These are phyloP conservation scores for Aurelia sp. DNA, from an alignment of 30 jellyfish, hydroid and myxozoan species.

Conservation along the genomic window DNA sequence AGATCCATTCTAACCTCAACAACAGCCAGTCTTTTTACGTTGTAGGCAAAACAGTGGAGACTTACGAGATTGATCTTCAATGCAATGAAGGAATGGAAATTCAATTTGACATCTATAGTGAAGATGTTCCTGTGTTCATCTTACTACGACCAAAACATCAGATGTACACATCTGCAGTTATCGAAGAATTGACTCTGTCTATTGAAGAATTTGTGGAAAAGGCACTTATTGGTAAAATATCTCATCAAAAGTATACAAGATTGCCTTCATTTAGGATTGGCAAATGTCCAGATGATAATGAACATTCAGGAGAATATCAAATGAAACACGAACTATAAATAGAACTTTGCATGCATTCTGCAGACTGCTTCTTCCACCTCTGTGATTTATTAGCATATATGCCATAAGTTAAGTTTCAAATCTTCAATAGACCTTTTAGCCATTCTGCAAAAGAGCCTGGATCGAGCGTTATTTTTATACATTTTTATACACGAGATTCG, in stretches of 20 bases:
- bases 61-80: constrained; percentile 24
- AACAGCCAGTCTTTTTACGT: not conserved
- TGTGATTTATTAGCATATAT: too few relatives aligned
- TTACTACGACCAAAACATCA: constrained; percentile 48
- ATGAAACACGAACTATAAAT: not conserved
- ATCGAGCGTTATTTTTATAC: too few relatives aligned
- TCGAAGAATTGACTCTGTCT: constrained; percentile 24
- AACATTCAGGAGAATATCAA: not conserved
- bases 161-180: constrained; percentile 25
- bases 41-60: constrained; percentile 36
- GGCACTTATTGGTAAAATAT: constrained; percentile 50
- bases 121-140: constrained; percentile 36
- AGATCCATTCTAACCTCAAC: too few relatives aligned
- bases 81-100: constrained; percentile 63
- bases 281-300: not conserved
- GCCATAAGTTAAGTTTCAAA: too few relatives aligned
- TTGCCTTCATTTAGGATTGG: constrained; percentile 45
- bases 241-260: constrained; percentile 29
- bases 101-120: constrained; percentile 44
- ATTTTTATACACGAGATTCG: too few relatives aligned
- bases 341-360: too few relatives aligned
- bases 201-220: constrained; percentile 29
- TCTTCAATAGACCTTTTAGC: too few relatives aligned
- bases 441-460: too few relatives aligned
- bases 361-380: too few relatives aligned